A percentile compares a stretch with the other conserved stretches of the same genome.
phyloP scores from a whole-genome alignment of 1,140 invertebrate genomes.

The Drosophila ohnishii region DNA sequence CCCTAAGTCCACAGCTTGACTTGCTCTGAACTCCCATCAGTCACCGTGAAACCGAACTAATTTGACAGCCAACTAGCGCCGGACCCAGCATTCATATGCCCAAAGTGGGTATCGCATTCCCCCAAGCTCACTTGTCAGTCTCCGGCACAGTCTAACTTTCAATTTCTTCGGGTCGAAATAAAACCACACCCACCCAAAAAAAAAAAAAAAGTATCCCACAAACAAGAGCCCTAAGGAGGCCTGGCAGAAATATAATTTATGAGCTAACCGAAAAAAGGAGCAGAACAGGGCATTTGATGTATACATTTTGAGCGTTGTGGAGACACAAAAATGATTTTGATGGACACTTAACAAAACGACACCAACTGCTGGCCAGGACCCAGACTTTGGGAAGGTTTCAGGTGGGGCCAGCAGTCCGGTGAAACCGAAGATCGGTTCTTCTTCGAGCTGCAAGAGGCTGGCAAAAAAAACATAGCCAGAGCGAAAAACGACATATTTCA shows the following conservation, averaged over 20 bases:
- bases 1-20: conserved; percentile 23
- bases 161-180: conserved; percentile 46
- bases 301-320: conserved; percentile 75
- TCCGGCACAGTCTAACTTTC: conserved; percentile 53
- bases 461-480: conserved; percentile 15
- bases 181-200: conserved; percentile 15
- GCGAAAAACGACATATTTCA: conserved; percentile 75
- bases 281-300: conserved; percentile 68
- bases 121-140: conserved; percentile 65
- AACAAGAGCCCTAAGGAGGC: conserved; percentile 2
- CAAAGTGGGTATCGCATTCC: conserved; percentile 14
- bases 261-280: conserved; percentile 47
- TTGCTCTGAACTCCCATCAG: conserved; percentile 29
- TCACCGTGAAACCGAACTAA: conserved; percentile 73
- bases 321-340: conserved; percentile 81
- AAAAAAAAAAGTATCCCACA: conserved; percentile 25
- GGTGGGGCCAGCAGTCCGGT: conserved; percentile 35
- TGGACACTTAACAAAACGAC: conserved; percentile 81
- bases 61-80: conserved; percentile 77
- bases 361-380: conserved; percentile 47
- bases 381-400: conserved; percentile 29
- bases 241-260: conserved; percentile 74
- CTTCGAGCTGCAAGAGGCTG: conserved; percentile 13
- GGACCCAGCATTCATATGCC: conserved; percentile 21
- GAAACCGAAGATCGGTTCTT: conserved; percentile 43